Evolutionary conservation across 2,888 invertebrate genomes (phyloP).

Genomic region (Steinernema scapterisci): DNA sequence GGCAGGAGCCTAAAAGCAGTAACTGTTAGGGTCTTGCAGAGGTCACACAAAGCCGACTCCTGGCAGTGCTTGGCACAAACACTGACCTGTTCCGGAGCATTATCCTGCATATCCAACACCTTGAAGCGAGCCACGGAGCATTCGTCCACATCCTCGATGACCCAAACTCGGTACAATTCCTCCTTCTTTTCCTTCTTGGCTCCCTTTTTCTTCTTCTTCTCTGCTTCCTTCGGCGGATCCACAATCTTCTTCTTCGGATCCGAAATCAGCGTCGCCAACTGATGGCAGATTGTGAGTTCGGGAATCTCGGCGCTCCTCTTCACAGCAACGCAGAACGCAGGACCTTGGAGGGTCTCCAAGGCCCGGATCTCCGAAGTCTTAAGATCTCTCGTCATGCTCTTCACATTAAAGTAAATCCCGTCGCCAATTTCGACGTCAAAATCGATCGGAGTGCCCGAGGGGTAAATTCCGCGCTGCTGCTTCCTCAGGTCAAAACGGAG

Average conservation of each 20-base stretch:
- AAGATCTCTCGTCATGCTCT: background rate
- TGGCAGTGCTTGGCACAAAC: background rate
- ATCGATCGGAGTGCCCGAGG: background rate
- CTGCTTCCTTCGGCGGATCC: background rate
- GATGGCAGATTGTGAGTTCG: background rate
- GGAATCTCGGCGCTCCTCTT: background rate
- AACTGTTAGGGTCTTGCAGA: background rate
- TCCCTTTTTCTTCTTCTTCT: background rate
- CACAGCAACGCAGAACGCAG: background rate
- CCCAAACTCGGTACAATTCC: background rate
- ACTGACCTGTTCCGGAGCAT: background rate
- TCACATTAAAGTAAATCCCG: background rate
- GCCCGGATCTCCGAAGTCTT: background rate
- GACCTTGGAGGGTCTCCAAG: background rate
- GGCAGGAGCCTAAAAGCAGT: background rate
- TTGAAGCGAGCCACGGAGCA: background rate
- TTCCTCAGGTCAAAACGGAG: constrained; percentile 1
- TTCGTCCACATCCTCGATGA: background rate
- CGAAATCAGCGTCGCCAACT: background rate
- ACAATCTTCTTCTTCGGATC: constrained; percentile 11
- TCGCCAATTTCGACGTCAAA: background rate
- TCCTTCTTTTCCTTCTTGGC: background rate
- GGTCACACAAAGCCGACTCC: background rate
- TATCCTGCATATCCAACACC: background rate
- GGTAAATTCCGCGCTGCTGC: background rate